These are phyloP conservation scores for Pachypsylla venusta DNA, from an alignment of 1,140 invertebrate species.

Conservation along the genomic window DNA sequence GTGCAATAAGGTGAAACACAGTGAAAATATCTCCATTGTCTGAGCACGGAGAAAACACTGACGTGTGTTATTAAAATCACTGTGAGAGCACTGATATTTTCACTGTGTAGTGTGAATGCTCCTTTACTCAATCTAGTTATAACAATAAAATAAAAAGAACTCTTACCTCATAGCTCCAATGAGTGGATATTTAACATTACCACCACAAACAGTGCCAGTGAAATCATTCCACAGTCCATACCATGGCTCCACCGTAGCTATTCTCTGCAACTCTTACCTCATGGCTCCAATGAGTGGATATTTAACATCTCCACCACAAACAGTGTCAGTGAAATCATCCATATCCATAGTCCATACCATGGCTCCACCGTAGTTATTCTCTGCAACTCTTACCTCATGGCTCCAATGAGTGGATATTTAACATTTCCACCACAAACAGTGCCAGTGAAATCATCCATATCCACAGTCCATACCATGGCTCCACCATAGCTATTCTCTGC, in stretches of 20 bases:
- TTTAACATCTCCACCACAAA: conserved; percentile 65
- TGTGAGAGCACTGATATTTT: no score
- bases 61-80: no score
- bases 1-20: no score
- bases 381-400: conserved; percentile 51
- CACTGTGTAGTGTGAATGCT: no score
- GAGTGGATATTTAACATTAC: conserved; percentile 73
- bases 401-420: conserved; percentile 79
- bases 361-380: conserved; percentile 76
- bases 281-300: conserved; percentile 86
- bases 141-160: no score
- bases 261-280: conserved; percentile 58
- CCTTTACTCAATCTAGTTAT: no score
- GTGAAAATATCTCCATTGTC: no score
- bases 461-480: conserved; percentile 92
- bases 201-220: conserved; percentile 61
- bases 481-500: conserved; percentile 85
- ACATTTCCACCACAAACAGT: conserved; percentile 61
- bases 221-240: conserved; percentile 95
- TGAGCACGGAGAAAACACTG: no score
- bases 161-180: conserved; percentile 75
- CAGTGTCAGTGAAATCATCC: conserved; percentile 80
- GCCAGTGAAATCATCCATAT: conserved; percentile 91
- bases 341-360: conserved; percentile 97
- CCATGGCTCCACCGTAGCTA: conserved; percentile 88